phyloP scores from a whole-genome alignment of 2,888 invertebrate species.

The Stegophylla sp. region DNA sequence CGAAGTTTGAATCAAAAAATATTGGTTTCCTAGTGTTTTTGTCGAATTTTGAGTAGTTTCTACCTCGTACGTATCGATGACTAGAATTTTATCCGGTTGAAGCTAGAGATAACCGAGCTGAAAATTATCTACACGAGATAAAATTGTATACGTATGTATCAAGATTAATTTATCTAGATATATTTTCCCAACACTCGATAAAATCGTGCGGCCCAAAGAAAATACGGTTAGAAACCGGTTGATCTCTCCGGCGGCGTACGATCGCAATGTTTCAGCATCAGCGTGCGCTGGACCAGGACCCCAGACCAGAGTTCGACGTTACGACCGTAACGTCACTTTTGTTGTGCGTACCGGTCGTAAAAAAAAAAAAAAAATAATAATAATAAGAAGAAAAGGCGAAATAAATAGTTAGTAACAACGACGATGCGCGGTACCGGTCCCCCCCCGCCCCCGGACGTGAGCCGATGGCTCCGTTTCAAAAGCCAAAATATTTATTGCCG shows the following conservation, averaged over 20 bases:
- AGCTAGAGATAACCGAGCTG: too few relatives aligned
- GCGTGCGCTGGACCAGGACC: too few relatives aligned
- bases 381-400: too few relatives aligned
- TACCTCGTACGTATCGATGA: too few relatives aligned
- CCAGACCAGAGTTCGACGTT: neutral
- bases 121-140: too few relatives aligned
- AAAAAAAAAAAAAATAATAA: neutral
- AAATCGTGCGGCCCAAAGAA: neutral
- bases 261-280: too few relatives aligned
- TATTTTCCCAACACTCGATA: neutral
- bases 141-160: too few relatives aligned
- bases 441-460: neutral
- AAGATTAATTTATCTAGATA: neutral
- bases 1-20: too few relatives aligned
- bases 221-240: neutral
- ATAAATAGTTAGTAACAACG: too few relatives aligned
- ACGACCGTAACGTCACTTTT: neutral
- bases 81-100: too few relatives aligned
- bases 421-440: neutral
- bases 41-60: too few relatives aligned
- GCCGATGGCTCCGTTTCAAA: conserved; percentile 33
- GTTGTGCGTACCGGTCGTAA: conserved; percentile 21
- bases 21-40: too few relatives aligned
- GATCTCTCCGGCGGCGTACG: neutral
- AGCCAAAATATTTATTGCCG: conserved; percentile 54